Conservation (phyloP, 2,113 vertebrate genomes). For the Mandrillus leucophaeus region DNA sequence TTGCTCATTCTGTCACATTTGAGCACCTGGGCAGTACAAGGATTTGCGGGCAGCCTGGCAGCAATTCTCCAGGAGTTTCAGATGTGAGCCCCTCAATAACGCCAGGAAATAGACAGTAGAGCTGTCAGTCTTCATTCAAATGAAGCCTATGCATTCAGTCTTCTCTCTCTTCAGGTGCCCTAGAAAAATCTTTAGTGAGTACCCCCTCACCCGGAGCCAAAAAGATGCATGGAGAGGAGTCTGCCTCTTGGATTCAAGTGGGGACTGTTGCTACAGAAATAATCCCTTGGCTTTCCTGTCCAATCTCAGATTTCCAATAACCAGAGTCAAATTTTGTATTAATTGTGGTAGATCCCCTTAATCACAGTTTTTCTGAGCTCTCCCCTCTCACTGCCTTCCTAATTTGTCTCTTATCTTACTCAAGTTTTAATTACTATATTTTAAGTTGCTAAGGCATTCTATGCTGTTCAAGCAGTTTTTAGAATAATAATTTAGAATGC, state of each 20-base stretch:
- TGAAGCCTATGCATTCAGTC: not conserved
- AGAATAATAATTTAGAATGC: conserved; percentile 10
- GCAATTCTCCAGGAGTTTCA: not conserved
- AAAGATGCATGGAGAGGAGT: not conserved
- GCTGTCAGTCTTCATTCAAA: no score
- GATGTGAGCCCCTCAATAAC: not conserved
- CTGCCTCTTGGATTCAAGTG: not conserved
- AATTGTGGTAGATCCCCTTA: not conserved
- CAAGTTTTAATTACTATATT: not conserved
- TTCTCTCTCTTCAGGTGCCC: not conserved
- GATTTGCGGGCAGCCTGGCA: not conserved
- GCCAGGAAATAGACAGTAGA: not conserved
- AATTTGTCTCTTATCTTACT: not conserved
- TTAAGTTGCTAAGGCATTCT: not conserved
- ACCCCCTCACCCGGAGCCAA: not conserved
- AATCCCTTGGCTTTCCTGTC: not conserved
- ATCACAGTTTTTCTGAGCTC: not conserved
- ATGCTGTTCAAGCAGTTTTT: not conserved
- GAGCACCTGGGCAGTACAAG: not conserved
- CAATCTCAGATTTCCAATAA: conserved; percentile 1
- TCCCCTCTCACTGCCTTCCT: not conserved
- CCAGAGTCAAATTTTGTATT: not conserved
- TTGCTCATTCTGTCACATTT: not conserved
- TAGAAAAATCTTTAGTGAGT: not conserved
- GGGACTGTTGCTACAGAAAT: not conserved